Base-by-base conservation (phyloP, 1,140 invertebrate species). In the Plectus sambesii region DNA sequence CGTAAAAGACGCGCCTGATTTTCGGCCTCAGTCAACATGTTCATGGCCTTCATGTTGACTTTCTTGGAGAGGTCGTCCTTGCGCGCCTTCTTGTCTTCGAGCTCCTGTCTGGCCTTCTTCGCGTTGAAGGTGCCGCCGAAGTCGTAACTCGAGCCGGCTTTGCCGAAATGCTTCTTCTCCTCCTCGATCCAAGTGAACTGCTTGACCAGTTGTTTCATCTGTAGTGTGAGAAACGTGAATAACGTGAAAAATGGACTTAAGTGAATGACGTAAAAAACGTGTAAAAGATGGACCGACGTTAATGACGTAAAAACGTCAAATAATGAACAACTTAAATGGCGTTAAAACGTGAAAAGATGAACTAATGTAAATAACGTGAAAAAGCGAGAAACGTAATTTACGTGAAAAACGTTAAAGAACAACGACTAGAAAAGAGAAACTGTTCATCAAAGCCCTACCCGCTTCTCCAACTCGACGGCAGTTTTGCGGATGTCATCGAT, bases 21-120 rank as follows among this genome's bases (percentile, higher is more conserved):
- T n/a, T n/a, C n/a, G n/a, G n/a, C n/a, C n/a, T n/a, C n/a, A n/a
- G 17, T 42, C 1, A 61, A 35, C 17, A 52, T 37, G 1, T 61
- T 22, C 37, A 63, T 63, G n/a, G 59, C 59, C n/a, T 54, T 41
- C 26, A 37, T 51, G n/a, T 61, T 61, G 12, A 61, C 46, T 20
- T 27, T 44, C 1, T 38, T 23, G 15, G 33, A 40, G 3, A 61
- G 33, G 9, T 60, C 58, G 38, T 61, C 47, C 0, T 26, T 26
- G 15, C 53, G 54, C 19, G 47, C 58, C 8, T 40, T 39, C 5
- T 40, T 40, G 8, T 48, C 29, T 6, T 51, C 47, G 8, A 51
- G 47, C 25, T 58, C 56, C 19, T 53, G 5, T 12, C 30, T 33
- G 30, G 17, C 17, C 9, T 33, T 15, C 24, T 56, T 59, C 3